Conservation (phyloP, 2,797 vertebrate genomes). For the Lacerta bilineata region DNA sequence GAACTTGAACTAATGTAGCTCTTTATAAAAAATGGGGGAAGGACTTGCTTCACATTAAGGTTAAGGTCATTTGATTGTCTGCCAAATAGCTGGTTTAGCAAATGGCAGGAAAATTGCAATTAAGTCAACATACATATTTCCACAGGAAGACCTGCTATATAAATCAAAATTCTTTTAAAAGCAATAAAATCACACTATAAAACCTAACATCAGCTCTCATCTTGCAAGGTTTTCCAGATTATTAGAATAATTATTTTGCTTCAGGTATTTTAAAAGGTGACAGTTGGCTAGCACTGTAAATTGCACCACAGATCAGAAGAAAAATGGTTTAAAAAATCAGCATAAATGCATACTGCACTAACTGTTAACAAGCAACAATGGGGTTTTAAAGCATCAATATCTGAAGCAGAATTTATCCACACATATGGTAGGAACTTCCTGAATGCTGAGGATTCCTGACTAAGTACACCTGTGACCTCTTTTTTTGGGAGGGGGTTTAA, state of each 20-base stretch:
- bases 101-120: constrained; percentile 42
- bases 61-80: constrained; percentile 42
- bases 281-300: background rate
- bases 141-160: constrained; percentile 32
- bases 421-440: background rate
- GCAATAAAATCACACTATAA: constrained; percentile 33
- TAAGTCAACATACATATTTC: constrained; percentile 38
- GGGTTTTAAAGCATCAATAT: constrained; percentile 1
- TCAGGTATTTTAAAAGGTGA: constrained; percentile 35
- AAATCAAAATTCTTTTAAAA: constrained; percentile 44
- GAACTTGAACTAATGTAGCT: background rate
- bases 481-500: background rate
- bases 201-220: constrained; percentile 20
- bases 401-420: constrained; percentile 4
- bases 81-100: constrained; percentile 36
- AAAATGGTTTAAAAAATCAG: background rate
- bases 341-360: background rate
- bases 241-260: constrained; percentile 41
- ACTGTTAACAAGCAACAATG: background rate
- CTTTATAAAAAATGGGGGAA: background rate
- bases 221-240: constrained; percentile 36
- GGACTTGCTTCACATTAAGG: constrained; percentile 17
- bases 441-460: background rate
- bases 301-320: constrained; percentile 5
- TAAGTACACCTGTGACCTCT: background rate